Evolutionary conservation across 2,113 vertebrate species (phyloP).

Genomic region (Urocynchramus pylzowi): DNA sequence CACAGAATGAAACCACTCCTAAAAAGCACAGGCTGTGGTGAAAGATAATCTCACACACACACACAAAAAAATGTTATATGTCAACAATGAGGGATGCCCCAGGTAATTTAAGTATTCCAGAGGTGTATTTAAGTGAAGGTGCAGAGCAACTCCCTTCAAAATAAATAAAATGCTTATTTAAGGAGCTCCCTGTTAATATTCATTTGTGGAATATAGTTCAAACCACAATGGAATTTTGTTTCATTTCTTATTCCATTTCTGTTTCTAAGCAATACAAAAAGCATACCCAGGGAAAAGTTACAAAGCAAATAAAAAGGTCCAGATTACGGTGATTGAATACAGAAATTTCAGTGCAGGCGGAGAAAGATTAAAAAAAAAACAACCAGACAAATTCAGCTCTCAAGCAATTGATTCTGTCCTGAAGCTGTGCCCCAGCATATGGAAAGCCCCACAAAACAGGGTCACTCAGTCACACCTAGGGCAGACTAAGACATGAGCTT

Average conservation of each 20-base stretch:
- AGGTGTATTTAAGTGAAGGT: background rate
- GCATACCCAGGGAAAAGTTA: background rate
- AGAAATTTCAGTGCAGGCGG: background rate
- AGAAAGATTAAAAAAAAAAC: background rate
- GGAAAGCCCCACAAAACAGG: background rate
- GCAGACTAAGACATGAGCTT: rapidly evolving
- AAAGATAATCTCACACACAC: background rate
- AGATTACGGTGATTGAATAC: background rate
- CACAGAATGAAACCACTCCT: background rate
- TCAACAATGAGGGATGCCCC: background rate
- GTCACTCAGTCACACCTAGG: background rate
- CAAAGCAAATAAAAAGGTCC: background rate
- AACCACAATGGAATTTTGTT: background rate
- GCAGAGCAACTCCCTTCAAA: background rate
- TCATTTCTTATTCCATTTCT: background rate
- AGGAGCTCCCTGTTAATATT: background rate
- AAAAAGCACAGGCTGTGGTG: background rate
- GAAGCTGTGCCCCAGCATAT: background rate
- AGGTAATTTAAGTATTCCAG: background rate
- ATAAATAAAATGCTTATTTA: background rate
- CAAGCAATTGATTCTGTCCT: background rate
- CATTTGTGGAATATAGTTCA: background rate
- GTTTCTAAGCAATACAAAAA: background rate
- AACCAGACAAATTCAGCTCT: background rate
- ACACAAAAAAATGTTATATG: rapidly evolving